phyloP scores from a whole-genome alignment of 1,140 invertebrate genomes.

The Papilio machaon region DNA sequence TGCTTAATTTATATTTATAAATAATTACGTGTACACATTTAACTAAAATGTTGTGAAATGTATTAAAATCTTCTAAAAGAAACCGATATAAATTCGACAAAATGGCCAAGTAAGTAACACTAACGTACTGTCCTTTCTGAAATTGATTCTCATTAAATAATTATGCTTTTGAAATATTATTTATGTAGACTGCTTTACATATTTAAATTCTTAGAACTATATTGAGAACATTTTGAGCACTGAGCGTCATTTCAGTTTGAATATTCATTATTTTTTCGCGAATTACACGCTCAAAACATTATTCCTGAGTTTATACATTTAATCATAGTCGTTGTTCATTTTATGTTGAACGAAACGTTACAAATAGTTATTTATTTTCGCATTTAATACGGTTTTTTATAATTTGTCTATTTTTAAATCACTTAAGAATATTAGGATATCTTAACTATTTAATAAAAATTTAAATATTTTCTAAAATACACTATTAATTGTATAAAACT shows the following conservation, averaged over 20 bases:
- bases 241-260: background rate
- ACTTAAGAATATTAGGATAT: too few relatives aligned
- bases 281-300: background rate
- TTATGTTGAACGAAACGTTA: too few relatives aligned
- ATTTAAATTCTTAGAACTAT: background rate
- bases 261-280: background rate
- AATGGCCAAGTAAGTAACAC: slow-evolving; percentile 70
- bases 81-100: slow-evolving; percentile 44
- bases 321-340: too few relatives aligned
- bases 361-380: too few relatives aligned
- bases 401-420: too few relatives aligned
- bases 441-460: too few relatives aligned
- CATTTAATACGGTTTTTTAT: too few relatives aligned
- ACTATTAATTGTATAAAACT: background rate
- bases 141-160: slow-evolving; percentile 43
- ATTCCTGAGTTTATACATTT: too few relatives aligned
- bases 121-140: slow-evolving; percentile 19
- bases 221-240: background rate
- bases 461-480: too few relatives aligned
- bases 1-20: slow-evolving; percentile 50
- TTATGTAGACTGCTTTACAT: background rate
- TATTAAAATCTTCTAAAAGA: slow-evolving; percentile 39
- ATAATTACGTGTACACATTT: slow-evolving; percentile 28
- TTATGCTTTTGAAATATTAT: background rate
- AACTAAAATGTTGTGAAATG: slow-evolving; percentile 53